Base-by-base conservation (phyloP, 2,113 vertebrate genomes). In the Chloroceryle aenea region DNA sequence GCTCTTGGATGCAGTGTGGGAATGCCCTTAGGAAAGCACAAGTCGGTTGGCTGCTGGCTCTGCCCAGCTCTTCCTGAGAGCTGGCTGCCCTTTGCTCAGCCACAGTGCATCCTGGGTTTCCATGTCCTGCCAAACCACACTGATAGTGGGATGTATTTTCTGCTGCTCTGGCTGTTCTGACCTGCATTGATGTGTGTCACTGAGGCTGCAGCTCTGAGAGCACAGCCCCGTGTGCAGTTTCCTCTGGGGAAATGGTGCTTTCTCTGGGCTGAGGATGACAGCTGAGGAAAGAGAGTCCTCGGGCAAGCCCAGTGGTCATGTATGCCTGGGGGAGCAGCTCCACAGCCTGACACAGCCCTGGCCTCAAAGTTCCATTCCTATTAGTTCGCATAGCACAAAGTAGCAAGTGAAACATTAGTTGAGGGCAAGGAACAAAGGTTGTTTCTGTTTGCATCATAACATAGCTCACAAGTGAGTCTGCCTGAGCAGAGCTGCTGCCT, bases 181-280 rank as follows among this genome's bases (percentile, higher is more conserved):
- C 2, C 6, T 34, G 26, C 3, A 4, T 32, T 76, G 52, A 4
- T 1, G 34, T 59, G 32, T 82, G 26, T 53, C 53, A 4, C 22
- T 5, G 67, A 66, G 64, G 21, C 14, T 53, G 18, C 34, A 43
- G 30, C 43, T 78, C n/a, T 73, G 48, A 26, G 27, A 63, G 69
- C 74, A 21, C 3, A 6, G 63, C 11, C 14, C 10, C 4, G 34
- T 36, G 27, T 22, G 50, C 23, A 9, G 7, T 25, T 81, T 81
- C 21, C 34, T 50, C 5, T 3, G 1, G 36, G n/a, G 30, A 59
- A 12, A 14, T 19, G 12, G 5, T 0, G 0, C 62, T 29, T 62
- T 62, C 21, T 32, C 4, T 14, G 22, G 23, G 66, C 5, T 5
- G 23, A 21, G 36, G 58, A 47, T 2, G 15, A 77, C 36, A 78